phyloP scores from a whole-genome alignment of 2,888 invertebrate species.

The Pimpla rufipes region DNA sequence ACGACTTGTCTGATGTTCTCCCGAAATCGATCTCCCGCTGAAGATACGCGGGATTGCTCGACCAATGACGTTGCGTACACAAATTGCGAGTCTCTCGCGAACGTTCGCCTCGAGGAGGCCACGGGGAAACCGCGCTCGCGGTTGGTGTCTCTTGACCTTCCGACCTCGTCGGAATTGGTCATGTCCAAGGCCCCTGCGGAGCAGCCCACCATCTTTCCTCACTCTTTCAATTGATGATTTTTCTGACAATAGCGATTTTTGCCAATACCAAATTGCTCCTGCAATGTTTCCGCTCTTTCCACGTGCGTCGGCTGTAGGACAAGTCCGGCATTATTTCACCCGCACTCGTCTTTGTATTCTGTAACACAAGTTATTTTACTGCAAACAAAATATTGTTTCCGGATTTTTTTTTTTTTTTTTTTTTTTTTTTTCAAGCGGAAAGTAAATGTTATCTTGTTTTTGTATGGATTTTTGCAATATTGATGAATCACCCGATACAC shows the following conservation, averaged over 20 bases:
- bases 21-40: conserved; percentile 52
- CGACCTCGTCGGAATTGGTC: conserved; percentile 53
- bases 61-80: conserved; percentile 62
- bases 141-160: conserved; percentile 53
- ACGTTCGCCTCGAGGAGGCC: conserved; percentile 31
- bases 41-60: conserved; percentile 27
- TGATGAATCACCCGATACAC: background rate
- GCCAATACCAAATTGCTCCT: too few species aligned
- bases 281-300: too few species aligned
- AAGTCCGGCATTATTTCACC: too few species aligned
- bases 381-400: too few species aligned
- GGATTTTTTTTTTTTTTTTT: too few species aligned
- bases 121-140: conserved; percentile 25
- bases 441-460: too few species aligned
- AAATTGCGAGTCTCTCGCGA: conserved; percentile 53
- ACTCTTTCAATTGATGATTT: background rate
- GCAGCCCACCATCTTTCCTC: too few species aligned
- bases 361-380: too few species aligned
- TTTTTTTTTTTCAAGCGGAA: too few species aligned
- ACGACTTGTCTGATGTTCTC: conserved; percentile 11
- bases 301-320: too few species aligned
- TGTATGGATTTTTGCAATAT: background rate
- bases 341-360: too few species aligned
- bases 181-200: conserved; percentile 29
- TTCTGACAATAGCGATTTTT: background rate